Percentiles rank a stretch among this genome's conserved stretches.
phyloP scores from a whole-genome alignment of 2,888 invertebrate genomes.

The Theretra japonica region DNA sequence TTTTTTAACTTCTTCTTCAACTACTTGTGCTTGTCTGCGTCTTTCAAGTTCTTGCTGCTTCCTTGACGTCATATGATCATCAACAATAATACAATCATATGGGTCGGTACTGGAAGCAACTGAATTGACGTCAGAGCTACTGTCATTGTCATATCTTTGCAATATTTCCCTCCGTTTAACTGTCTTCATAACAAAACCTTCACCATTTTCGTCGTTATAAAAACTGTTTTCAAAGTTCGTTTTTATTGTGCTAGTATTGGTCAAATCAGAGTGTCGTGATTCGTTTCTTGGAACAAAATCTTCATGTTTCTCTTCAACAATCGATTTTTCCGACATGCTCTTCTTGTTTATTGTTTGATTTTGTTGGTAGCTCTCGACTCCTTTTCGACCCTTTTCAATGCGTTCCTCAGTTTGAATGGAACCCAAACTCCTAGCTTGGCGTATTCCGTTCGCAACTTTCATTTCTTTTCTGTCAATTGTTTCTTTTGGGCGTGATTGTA shows the following conservation, averaged over 20 bases:
- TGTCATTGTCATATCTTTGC: slow-evolving; percentile 88
- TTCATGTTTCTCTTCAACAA: slow-evolving; percentile 75
- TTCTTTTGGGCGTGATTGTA: slow-evolving; percentile 67
- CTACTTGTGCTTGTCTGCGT: slow-evolving; percentile 71
- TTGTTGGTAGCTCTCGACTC: slow-evolving; percentile 62
- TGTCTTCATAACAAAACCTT: slow-evolving; percentile 88
- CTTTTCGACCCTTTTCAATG: slow-evolving; percentile 63
- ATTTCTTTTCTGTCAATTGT: slow-evolving; percentile 79
- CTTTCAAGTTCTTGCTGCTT: slow-evolving; percentile 81
- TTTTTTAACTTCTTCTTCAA: slow-evolving; percentile 72
- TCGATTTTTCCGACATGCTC: slow-evolving; percentile 76
- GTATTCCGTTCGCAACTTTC: slow-evolving; percentile 72
- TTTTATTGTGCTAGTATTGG: slow-evolving; percentile 81
- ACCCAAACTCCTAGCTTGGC: slow-evolving; percentile 78
- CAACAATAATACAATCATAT: slow-evolving; percentile 93
- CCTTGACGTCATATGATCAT: slow-evolving; percentile 87
- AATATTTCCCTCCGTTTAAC: slow-evolving; percentile 90
- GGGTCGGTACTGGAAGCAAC: slow-evolving; percentile 89
- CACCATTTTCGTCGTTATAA: slow-evolving; percentile 87
- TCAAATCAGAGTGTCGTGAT: slow-evolving; percentile 77
- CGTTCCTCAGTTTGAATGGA: slow-evolving; percentile 77
- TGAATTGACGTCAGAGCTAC: slow-evolving; percentile 87
- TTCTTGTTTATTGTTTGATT: slow-evolving; percentile 70
- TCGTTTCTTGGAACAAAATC: slow-evolving; percentile 74
- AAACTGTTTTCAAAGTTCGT: slow-evolving; percentile 87